Conservation (phyloP, 2,113 vertebrate genomes). For the Pyrgilauda ruficollis region DNA sequence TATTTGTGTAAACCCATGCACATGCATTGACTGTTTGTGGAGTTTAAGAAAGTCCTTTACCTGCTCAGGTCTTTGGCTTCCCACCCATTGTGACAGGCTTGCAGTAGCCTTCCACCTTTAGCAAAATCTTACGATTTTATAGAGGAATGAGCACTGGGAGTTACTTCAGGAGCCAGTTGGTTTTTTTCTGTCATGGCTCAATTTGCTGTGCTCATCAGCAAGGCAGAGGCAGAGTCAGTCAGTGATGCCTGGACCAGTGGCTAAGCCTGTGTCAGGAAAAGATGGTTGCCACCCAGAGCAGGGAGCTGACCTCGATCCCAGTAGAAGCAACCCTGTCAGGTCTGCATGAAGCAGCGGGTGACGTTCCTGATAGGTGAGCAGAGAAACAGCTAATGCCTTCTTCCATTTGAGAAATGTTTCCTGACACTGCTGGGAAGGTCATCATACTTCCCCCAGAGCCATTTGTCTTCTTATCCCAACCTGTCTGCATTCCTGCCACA, state of each 20-base stretch:
- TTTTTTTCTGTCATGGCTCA: not conserved
- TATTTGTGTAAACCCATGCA: not conserved
- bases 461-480: not conserved
- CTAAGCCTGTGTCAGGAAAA: not conserved
- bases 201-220: not conserved
- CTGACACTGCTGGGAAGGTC: not conserved
- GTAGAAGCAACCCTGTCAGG: not conserved
- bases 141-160: not conserved
- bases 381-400: not conserved
- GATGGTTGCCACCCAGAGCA: not conserved
- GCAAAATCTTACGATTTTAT: not conserved
- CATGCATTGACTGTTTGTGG: fast-evolving
- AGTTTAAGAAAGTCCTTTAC: not conserved
- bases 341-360: not conserved
- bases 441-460: not conserved
- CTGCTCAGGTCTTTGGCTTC: not conserved
- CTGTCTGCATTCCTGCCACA: not conserved
- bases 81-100: fast-evolving
- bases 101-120: not conserved
- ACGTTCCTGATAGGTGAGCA: not conserved
- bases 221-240: not conserved
- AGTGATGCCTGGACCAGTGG: not conserved
- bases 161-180: not conserved
- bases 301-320: not conserved
- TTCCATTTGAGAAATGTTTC: conserved; percentile 30